phyloP scores from a whole-genome alignment of 2,113 vertebrate species.

The Oryzias javanicus region DNA sequence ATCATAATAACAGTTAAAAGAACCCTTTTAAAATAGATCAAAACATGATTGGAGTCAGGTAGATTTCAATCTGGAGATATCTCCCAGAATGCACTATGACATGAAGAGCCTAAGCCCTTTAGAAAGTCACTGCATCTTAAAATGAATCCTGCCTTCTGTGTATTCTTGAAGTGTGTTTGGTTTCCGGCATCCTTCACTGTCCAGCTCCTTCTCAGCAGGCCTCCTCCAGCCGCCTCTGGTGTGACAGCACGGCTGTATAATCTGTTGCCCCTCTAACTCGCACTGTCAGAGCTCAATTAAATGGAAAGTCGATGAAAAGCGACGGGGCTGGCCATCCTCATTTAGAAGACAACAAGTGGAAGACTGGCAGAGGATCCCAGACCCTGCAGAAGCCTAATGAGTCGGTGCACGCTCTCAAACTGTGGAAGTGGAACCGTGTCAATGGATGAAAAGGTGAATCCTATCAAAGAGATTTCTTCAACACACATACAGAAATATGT shows the following conservation, averaged over 20 bases:
- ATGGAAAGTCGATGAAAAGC: conserved; percentile 65
- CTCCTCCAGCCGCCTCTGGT: conserved; percentile 18
- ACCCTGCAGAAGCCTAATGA: conserved; percentile 56
- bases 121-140: neutral
- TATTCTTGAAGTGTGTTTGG: conserved; percentile 5
- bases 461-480: conserved; percentile 14
- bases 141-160: neutral
- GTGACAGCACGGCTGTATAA: conserved; percentile 45
- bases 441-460: conserved; percentile 14
- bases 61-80: too few species aligned
- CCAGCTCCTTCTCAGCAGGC: conserved; percentile 7
- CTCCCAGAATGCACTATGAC: too few species aligned
- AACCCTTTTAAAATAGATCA: too few species aligned
- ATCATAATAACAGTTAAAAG: too few species aligned
- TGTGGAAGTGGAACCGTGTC: conserved; percentile 26
- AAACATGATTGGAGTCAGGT: too few species aligned
- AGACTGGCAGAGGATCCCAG: conserved; percentile 47
- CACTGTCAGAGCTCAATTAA: conserved; percentile 53
- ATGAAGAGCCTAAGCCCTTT: too few species aligned
- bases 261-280: conserved; percentile 18
- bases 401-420: conserved; percentile 48
- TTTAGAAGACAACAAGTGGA: conserved; percentile 64
- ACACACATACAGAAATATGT: neutral
- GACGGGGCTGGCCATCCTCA: conserved; percentile 57
- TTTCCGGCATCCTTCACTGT: conserved; percentile 13